Conservation (phyloP, 1,140 invertebrate genomes). For the Anastrepha ludens region DNA sequence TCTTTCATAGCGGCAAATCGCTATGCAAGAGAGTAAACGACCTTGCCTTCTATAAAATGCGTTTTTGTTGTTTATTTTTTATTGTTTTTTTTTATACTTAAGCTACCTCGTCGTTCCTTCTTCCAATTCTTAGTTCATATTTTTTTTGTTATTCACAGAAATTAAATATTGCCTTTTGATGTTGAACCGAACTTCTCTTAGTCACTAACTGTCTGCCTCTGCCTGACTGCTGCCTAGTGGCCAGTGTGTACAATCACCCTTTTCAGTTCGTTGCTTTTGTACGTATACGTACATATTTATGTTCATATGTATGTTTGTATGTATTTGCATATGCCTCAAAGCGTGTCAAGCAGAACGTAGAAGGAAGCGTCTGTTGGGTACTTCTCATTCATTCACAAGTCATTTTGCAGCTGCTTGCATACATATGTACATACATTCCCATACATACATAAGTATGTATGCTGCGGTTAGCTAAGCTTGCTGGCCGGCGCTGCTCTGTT, state of each 20-base stretch:
- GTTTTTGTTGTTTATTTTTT: background rate
- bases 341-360: background rate
- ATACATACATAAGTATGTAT: too few relatives aligned
- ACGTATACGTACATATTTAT: background rate
- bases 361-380: background rate
- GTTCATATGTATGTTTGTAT: background rate
- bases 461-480: too few relatives aligned
- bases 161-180: conserved; percentile 15
- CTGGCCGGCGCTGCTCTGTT: background rate
- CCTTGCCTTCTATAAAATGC: background rate
- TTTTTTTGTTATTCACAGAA: background rate
- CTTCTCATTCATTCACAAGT: background rate
- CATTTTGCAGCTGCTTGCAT: too few relatives aligned
- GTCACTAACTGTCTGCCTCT: background rate
- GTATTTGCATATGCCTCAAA: background rate
- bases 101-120: background rate
- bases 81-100: background rate
- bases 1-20: background rate
- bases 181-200: background rate
- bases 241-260: background rate
- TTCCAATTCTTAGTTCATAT: background rate
- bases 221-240: background rate
- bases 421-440: too few relatives aligned
- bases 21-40: background rate
- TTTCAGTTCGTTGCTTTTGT: background rate